These are phyloP conservation scores for Caretta caretta DNA, from an alignment of 2,113 vertebrate species.

Conservation along the genomic window DNA sequence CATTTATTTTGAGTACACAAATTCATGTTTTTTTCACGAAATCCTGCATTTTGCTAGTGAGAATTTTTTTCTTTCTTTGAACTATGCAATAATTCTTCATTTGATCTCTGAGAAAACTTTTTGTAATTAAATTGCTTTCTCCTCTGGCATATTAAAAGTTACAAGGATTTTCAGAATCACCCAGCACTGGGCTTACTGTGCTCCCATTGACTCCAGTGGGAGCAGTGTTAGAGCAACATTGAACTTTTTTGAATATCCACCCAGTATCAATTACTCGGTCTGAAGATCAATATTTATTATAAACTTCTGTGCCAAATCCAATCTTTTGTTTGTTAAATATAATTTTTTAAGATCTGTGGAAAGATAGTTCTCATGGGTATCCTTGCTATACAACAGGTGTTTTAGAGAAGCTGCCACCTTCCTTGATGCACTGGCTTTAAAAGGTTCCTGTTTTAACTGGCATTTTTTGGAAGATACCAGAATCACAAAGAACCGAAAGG, in stretches of 20 bases:
- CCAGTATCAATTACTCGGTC: not conserved
- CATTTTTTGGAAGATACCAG: too few relatives aligned
- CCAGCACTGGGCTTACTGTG: not conserved
- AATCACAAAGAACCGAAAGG: too few relatives aligned
- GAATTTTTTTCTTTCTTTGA: not conserved
- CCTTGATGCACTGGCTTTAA: not conserved
- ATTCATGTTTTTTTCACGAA: not conserved
- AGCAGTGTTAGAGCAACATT: not conserved
- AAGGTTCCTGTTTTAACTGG: not conserved
- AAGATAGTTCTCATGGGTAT: not conserved
- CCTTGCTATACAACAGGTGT: not conserved
- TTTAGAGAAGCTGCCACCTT: not conserved
- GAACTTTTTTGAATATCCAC: not conserved
- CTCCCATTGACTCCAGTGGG: not conserved
- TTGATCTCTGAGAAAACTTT: not conserved
- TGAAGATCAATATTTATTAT: not conserved
- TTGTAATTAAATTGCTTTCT: not conserved
- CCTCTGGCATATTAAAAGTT: not conserved
- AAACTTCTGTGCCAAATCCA: not conserved
- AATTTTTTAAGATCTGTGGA: not conserved
- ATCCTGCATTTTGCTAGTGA: not conserved
- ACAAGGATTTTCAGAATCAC: not conserved
- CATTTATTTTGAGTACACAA: not conserved
- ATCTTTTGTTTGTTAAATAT: not conserved
- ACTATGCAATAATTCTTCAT: not conserved